Evolutionary conservation across 2,113 vertebrate genomes (phyloP), one percentile per base, ranked within the genome.

Genomic region (Clupea harengus): DNA sequence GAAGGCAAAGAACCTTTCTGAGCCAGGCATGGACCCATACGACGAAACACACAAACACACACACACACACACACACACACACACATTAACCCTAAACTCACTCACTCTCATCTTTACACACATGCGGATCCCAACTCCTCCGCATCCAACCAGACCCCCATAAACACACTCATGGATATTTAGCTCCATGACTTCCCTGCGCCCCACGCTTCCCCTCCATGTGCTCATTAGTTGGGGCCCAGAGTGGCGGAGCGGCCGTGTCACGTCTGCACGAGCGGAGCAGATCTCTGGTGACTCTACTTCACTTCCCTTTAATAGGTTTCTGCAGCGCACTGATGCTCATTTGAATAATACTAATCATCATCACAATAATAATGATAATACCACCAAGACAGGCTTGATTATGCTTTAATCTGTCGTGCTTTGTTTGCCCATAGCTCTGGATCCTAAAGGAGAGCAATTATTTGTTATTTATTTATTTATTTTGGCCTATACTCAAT

Each of bases 401-500:
- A 93, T 94, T 94, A 90, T 91, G 90, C 91, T 93, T 91, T 93
- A 93, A 95, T 94, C 92, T 92, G 84, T 52, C 17, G 87, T 87
- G 89, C 92, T 93, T 93, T 93, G 92, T 93, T 89, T 84, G 82
- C 91, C 88, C 91, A 85, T 88, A 89, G 92, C 93, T 92, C 89
- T 93, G 91, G 83, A 92, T 94, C 93, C 92, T 93, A 87, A 90
- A 93, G 91, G 89, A 94, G 93, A 92, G 91, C 93, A 94, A 95
- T 95, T 94, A 93, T 94, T 94, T 28, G 2, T 72, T 72, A 72
- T 32, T 72, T 32, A 32, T 72, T 28, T 67, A n/a, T n/a, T 67
- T 67, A 32, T 3, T 72, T 32, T 25, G 60, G n/a, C 88, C 89
- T 82, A 88, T 91, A 88, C 90, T 90, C 44, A 89, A 90, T 91